Evolutionary conservation across 2,113 vertebrate genomes (phyloP), one percentile per base, ranked within the genome.

Genomic region (Scopus umbretta): DNA sequence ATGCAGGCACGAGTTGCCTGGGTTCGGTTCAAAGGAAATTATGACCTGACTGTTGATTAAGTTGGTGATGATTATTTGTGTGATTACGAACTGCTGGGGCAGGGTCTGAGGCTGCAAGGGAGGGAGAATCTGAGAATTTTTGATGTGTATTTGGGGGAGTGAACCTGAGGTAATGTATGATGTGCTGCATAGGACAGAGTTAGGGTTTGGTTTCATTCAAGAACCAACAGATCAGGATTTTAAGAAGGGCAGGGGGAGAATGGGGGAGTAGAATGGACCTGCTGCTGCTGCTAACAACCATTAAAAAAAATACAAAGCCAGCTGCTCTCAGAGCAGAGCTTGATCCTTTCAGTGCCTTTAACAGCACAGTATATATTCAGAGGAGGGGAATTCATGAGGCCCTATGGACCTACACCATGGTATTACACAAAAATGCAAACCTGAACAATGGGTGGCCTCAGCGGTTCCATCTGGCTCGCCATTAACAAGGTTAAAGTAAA

Each of bases 401-500:
- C 92, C 96, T 97, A 53, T 96, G 95, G 97, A 97, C 97, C 96
- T 96, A 96, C 96, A 95, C 94, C 96, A 94, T 96, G 96, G 95
- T 91, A 97, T 97, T 96, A 96, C 90, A 95, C 80, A 97, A 97
- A 97, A 97, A 96, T 96, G 96, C 95, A 97, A 93, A 92, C 94
- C 91, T 0, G 80, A 96, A 97, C 97, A 97, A 97, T 97, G 96
- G 92, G 96, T 96, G 97, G 97, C 94, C 96, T 95, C 94, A 86
- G 93, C 68, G 0, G 87, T 96, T 97, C 96, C 94, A 97, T 97
- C 97, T 97, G 97, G 91, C 95, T 97, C 66, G 0, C 88, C 94
- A 95, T 96, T 96, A 97, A 96, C 95, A 97, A 96, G 97, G 97
- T 93, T 97, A 96, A 97, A 95, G 95, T 91, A 96, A 97, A 97